Conservation (phyloP, 2,888 invertebrate species). For the Adineta ricciae region DNA sequence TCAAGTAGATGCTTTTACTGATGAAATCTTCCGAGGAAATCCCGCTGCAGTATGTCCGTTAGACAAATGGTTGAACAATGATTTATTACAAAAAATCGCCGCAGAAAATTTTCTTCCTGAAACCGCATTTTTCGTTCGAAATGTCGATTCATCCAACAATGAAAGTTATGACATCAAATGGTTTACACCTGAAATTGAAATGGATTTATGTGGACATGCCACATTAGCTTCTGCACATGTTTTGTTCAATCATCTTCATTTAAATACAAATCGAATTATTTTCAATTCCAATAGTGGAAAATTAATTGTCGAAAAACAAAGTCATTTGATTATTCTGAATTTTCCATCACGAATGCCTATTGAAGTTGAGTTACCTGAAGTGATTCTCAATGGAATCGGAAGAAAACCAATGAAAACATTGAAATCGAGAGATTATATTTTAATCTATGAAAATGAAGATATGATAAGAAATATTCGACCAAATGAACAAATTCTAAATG, state of each 20-base stretch:
- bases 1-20: slow-evolving; percentile 54
- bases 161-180: slow-evolving; percentile 51
- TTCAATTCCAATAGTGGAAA: neutral
- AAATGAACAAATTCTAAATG: neutral
- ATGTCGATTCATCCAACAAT: slow-evolving; percentile 39
- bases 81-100: slow-evolving; percentile 52
- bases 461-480: neutral
- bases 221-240: slow-evolving; percentile 54
- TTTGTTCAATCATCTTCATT: slow-evolving; percentile 43
- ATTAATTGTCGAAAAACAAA: neutral
- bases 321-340: neutral
- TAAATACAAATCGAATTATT: neutral
- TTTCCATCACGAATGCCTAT: neutral
- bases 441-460: neutral
- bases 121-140: slow-evolving; percentile 52
- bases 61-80: slow-evolving; percentile 40
- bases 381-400: neutral
- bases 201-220: slow-evolving; percentile 55
- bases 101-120: slow-evolving; percentile 56
- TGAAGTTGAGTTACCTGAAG: neutral
- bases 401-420: neutral
- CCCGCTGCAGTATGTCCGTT: slow-evolving; percentile 51
- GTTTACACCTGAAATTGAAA: slow-evolving; percentile 55
- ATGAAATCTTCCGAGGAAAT: slow-evolving; percentile 42
- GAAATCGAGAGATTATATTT: neutral